A percentile compares a stretch with the other conserved stretches of the same genome.
phyloP scores from a whole-genome alignment of 2,888 invertebrate species.

The Bellardia bayeri region DNA sequence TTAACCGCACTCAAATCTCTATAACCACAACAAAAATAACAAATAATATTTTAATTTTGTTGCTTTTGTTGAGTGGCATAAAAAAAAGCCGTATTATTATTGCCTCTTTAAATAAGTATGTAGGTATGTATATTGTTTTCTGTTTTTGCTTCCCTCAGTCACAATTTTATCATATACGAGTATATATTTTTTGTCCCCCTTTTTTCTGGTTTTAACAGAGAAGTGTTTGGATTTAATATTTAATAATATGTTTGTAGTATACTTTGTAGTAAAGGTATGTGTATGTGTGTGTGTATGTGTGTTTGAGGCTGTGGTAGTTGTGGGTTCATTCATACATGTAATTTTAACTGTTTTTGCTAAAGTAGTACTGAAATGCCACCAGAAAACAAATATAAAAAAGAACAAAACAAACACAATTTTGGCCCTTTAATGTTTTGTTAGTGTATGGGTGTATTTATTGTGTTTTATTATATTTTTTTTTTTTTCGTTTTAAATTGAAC shows the following conservation, averaged over 20 bases:
- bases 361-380: background rate
- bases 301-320: background rate
- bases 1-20: constrained; percentile 46
- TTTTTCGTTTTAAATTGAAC: constrained; percentile 10
- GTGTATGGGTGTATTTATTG: background rate
- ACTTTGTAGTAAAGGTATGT: background rate
- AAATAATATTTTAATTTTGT: constrained; percentile 45
- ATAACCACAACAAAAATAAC: constrained; percentile 47
- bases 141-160: background rate
- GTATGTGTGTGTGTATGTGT: too few relatives aligned
- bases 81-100: constrained; percentile 42
- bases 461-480: background rate
- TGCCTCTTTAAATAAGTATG: constrained; percentile 20
- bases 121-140: constrained; percentile 10
- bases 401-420: background rate
- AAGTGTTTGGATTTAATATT: constrained; percentile 44
- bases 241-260: constrained; percentile 6
- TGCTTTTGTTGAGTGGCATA: constrained; percentile 30
- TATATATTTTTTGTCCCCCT: background rate
- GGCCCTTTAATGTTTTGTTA: constrained; percentile 29
- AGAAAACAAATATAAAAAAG: background rate
- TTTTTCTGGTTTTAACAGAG: constrained; percentile 16
- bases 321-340: background rate
- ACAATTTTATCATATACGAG: background rate
- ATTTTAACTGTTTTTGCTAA: background rate